Conservation (phyloP, 2,888 invertebrate genomes). For the Eupithecia dodoneata region DNA sequence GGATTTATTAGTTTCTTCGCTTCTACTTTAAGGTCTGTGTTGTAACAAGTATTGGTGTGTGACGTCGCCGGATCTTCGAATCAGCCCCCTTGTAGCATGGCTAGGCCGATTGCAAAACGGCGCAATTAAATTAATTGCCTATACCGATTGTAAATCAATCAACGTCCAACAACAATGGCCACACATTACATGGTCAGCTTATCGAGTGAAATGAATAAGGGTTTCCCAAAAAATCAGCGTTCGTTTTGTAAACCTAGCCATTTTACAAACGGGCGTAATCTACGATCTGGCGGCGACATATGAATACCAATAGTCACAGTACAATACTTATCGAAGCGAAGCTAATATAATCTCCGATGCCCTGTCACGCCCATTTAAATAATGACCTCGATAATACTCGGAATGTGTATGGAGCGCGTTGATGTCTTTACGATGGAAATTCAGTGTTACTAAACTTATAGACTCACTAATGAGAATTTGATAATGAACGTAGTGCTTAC, state of each 20-base stretch:
- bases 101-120: too few relatives aligned
- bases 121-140: too few relatives aligned
- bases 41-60: background rate
- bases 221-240: too few relatives aligned
- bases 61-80: too few relatives aligned
- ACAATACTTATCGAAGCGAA: background rate
- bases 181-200: too few relatives aligned
- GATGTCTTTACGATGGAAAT: constrained; percentile 66
- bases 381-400: constrained; percentile 58
- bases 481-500: background rate
- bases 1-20: background rate
- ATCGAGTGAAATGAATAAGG: too few relatives aligned
- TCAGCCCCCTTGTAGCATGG: too few relatives aligned
- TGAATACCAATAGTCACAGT: background rate
- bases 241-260: too few relatives aligned
- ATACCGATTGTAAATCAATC: too few relatives aligned
- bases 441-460: constrained; percentile 31
- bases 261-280: too few relatives aligned
- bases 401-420: constrained; percentile 63
- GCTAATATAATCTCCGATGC: background rate
- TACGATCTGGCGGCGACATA: background rate
- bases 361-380: constrained; percentile 51
- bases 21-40: background rate
- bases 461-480: background rate
- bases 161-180: too few relatives aligned